phyloP scores from a whole-genome alignment of 2,888 invertebrate species.

The Drosophila suboccidentalis region DNA sequence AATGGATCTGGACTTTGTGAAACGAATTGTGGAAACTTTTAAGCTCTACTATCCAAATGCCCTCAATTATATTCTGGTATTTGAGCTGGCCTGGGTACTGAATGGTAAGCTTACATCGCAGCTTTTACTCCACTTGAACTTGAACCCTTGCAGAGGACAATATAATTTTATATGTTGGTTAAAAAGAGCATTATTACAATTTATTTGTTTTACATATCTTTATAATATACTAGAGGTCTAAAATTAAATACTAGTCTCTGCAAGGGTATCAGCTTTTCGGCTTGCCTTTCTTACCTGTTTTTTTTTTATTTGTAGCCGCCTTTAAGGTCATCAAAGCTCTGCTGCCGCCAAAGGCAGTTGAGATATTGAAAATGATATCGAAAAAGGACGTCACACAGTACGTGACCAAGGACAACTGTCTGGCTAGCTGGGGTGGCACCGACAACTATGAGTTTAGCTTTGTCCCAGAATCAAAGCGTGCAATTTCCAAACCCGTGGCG shows the following conservation, averaged over 20 bases:
- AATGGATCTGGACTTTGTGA: constrained; percentile 96
- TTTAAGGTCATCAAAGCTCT: constrained; percentile 96
- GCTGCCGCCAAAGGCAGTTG: constrained; percentile 94
- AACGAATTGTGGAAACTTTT: constrained; percentile 94
- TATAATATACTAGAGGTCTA: too few species aligned
- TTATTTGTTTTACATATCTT: too few species aligned
- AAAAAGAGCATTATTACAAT: too few species aligned
- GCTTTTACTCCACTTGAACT: not conserved
- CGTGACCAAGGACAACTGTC: constrained; percentile 91
- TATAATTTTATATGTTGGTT: too few species aligned
- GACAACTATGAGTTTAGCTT: constrained; percentile 91
- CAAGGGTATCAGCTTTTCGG: not conserved
- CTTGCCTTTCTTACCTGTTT: not conserved
- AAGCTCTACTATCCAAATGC: constrained; percentile 95
- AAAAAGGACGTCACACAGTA: constrained; percentile 91
- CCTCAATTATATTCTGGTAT: constrained; percentile 95
- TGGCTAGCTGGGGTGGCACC: constrained; percentile 92
- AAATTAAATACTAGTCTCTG: not conserved
- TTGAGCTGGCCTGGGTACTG: constrained; percentile 97
- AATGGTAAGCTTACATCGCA: constrained; percentile 87
- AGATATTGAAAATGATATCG: constrained; percentile 93
- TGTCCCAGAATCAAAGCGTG: constrained; percentile 86
- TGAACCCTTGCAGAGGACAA: too few species aligned
- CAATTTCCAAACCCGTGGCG: constrained; percentile 33
- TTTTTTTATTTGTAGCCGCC: constrained; percentile 89